A percentile compares a stretch with the other conserved stretches of the same genome.
These are phyloP conservation scores for Drosophila hydei DNA, from an alignment of 1,140 invertebrate species.

Conservation along the genomic window DNA sequence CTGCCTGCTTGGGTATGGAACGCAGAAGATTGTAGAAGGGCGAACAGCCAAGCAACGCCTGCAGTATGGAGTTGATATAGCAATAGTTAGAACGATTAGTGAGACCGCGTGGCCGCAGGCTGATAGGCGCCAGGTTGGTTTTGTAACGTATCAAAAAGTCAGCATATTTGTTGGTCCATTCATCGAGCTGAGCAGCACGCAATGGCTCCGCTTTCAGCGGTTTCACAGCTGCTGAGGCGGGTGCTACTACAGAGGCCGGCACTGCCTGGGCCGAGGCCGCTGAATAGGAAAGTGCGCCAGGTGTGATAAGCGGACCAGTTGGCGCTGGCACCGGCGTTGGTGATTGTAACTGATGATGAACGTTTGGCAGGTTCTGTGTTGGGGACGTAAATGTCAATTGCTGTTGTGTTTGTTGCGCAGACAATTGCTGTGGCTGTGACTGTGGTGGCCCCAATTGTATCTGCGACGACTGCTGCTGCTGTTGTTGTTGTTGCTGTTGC, in stretches of 20 bases:
- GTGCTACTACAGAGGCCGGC: conserved; percentile 27
- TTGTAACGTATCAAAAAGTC: conserved; percentile 90
- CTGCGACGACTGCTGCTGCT: conserved; percentile 11
- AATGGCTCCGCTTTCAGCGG: conserved; percentile 46
- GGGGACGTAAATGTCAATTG: conserved; percentile 21
- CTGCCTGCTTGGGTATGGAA: conserved; percentile 87
- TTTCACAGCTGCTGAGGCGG: conserved; percentile 47
- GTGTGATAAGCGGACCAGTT: conserved; percentile 66
- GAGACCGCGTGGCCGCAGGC: conserved; percentile 93
- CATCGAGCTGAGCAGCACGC: conserved; percentile 66
- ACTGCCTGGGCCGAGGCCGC: conserved; percentile 80
- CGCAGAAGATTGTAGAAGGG: conserved; percentile 96
- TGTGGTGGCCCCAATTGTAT: conserved; percentile 8
- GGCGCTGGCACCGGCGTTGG: conserved; percentile 68
- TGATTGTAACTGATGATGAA: conserved; percentile 63
- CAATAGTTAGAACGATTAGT: conserved; percentile 97
- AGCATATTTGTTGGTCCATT: conserved; percentile 84
- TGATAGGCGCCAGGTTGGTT: conserved; percentile 89
- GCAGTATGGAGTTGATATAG: conserved; percentile 96
- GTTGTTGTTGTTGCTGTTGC: conserved; percentile 37
- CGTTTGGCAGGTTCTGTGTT: conserved; percentile 37
- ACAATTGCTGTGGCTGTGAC: conserved; percentile 16
- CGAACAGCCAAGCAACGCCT: conserved; percentile 95
- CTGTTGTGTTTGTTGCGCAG: conserved; percentile 18
- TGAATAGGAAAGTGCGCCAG: conserved; percentile 80